These are phyloP conservation scores for Pterocles burchelli DNA, from an alignment of 2,113 vertebrate species.

Conservation along the genomic window DNA sequence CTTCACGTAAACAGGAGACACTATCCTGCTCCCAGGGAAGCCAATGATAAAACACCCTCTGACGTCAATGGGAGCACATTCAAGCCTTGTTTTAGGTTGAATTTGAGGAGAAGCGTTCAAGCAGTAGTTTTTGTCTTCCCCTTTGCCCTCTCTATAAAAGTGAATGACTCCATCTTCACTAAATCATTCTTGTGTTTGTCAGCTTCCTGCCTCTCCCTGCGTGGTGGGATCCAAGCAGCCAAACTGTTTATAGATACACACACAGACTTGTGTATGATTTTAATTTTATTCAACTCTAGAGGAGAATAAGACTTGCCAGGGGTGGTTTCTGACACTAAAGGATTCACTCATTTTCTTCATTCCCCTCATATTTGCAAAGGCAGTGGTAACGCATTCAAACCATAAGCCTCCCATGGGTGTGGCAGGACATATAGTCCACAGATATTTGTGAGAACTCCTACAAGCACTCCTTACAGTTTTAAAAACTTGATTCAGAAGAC, in stretches of 20 bases:
- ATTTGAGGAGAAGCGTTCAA: neutral
- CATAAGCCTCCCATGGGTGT: neutral
- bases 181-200: conserved; percentile 55
- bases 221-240: conserved; percentile 7
- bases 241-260: conserved; percentile 43
- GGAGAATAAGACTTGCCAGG: conserved; percentile 14
- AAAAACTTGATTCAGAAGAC: neutral
- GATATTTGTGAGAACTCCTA: neutral
- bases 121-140: conserved; percentile 28
- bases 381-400: neutral
- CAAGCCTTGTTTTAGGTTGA: conserved; percentile 38
- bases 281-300: conserved; percentile 44
- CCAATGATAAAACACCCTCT: neutral
- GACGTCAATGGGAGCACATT: conserved; percentile 43
- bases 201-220: conserved; percentile 56
- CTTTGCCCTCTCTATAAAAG: conserved; percentile 21
- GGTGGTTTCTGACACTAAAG: conserved; percentile 8
- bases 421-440: neutral
- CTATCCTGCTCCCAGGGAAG: neutral
- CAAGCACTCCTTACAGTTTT: neutral
- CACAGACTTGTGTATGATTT: conserved; percentile 44
- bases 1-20: neutral
- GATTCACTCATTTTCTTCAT: conserved; percentile 19
- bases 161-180: conserved; percentile 35
- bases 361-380: neutral